phyloP scores from a whole-genome alignment of 2,113 vertebrate genomes.

The chimpanzee (Pan troglodytes) region NHGRI_mPanTro3-v2.1_pri NC_072401.2:147072501-147073000 shows the following conservation, averaged over 20 bases:
- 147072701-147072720: slow-evolving; percentile 80
- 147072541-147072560: slow-evolving; percentile 73
- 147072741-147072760: slow-evolving; percentile 76
- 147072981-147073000: slow-evolving; percentile 38
- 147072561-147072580: slow-evolving; percentile 82
- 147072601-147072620: slow-evolving; percentile 70
- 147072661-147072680: slow-evolving; percentile 79
- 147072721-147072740: slow-evolving; percentile 67
- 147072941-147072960: slow-evolving; percentile 36
- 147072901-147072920: slow-evolving; percentile 46
- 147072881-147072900: slow-evolving; percentile 67
- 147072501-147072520: slow-evolving; percentile 68
- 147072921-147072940: slow-evolving; percentile 57
- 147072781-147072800: slow-evolving; percentile 85
- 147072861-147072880: slow-evolving; percentile 78
- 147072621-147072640: slow-evolving; percentile 73
- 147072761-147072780: slow-evolving; percentile 84
- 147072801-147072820: slow-evolving; percentile 79
- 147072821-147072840: slow-evolving; percentile 80
- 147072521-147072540: slow-evolving; percentile 72
- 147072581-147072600: slow-evolving; percentile 79
- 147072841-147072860: slow-evolving; percentile 80
- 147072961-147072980: slow-evolving; percentile 29
- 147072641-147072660: slow-evolving; percentile 83
- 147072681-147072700: slow-evolving; percentile 79